Evolutionary conservation across 1,140 invertebrate species (phyloP).

Genomic region (Dinoponera quadriceps): DNA sequence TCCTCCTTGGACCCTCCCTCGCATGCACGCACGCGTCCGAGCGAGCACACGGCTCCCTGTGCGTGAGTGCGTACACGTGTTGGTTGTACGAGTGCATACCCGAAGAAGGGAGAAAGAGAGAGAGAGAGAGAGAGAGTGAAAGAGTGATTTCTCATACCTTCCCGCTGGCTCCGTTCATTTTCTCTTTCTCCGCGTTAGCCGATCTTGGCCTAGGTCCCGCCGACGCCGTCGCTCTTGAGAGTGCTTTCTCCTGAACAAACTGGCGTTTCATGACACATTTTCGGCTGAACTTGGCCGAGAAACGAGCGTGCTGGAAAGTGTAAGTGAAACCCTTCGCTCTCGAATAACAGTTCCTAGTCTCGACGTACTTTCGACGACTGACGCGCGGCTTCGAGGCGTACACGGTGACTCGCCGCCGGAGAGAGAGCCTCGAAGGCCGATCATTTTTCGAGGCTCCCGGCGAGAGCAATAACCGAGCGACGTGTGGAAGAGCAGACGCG

Average conservation of each 20-base stretch:
- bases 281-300: conserved; percentile 72
- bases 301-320: conserved; percentile 67
- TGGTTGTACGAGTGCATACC: not conserved
- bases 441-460: not conserved
- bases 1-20: conserved; percentile 52
- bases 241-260: conserved; percentile 68
- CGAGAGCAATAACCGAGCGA: not conserved
- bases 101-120: conserved; percentile 22
- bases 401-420: conserved; percentile 16
- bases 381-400: not conserved
- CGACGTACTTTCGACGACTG: conserved; percentile 22
- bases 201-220: conserved; percentile 62
- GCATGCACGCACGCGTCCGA: conserved; percentile 12
- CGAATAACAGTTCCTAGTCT: conserved; percentile 26
- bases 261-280: conserved; percentile 57
- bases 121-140: conserved; percentile 43
- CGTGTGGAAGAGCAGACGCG: not conserved
- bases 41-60: not conserved
- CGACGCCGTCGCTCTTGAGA: not conserved
- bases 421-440: not conserved
- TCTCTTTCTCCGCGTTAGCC: conserved; percentile 44
- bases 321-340: conserved; percentile 68
- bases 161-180: conserved; percentile 54
- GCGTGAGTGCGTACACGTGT: not conserved
- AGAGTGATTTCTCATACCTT: conserved; percentile 61